These are phyloP conservation scores for Panzeria rudis DNA, from an alignment of 2,888 invertebrate genomes.

Conservation along the genomic window DNA sequence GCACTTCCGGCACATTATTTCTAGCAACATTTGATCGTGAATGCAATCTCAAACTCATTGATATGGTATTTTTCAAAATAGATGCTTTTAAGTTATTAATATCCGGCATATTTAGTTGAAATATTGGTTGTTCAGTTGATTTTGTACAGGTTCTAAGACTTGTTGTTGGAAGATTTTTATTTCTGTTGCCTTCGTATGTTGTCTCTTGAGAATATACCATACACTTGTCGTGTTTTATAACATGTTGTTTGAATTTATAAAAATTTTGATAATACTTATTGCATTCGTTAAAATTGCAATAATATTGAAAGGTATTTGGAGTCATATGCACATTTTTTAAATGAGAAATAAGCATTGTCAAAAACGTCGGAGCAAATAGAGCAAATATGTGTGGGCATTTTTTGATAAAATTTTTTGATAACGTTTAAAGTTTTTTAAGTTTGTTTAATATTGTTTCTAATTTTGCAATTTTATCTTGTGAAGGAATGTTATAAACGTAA, in stretches of 20 bases:
- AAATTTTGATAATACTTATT: slow-evolving; percentile 37
- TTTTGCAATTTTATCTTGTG: slow-evolving; percentile 36
- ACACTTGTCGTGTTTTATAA: slow-evolving; percentile 27
- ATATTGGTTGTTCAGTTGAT: slow-evolving; percentile 11
- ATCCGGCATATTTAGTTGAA: slow-evolving; percentile 28
- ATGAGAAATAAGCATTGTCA: slow-evolving; percentile 19
- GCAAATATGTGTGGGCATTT: slow-evolving; percentile 33
- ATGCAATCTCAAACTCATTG: slow-evolving; percentile 20
- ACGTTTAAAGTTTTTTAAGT: slow-evolving; percentile 43
- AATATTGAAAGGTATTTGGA: slow-evolving; percentile 37
- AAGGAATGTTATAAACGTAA: slow-evolving; percentile 43
- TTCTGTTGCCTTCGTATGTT: slow-evolving; percentile 19
- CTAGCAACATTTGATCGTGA: slow-evolving; percentile 10
- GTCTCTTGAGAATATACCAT: slow-evolving; percentile 19
- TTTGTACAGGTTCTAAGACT: slow-evolving; percentile 13
- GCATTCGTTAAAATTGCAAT: slow-evolving; percentile 30
- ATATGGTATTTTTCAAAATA: slow-evolving; percentile 30
- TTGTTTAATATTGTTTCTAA: slow-evolving; percentile 36
- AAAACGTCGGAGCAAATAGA: slow-evolving; percentile 35
- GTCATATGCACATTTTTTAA: slow-evolving; percentile 29
- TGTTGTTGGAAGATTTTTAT: slow-evolving; percentile 26
- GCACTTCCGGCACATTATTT: slow-evolving; percentile 26
- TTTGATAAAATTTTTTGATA: slow-evolving; percentile 48
- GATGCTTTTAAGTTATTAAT: slow-evolving; percentile 25
- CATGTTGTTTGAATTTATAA: slow-evolving; percentile 39